These are phyloP conservation scores for Lerista edwardsae DNA, from an alignment of 2,797 vertebrate species.

Conservation along the genomic window DNA sequence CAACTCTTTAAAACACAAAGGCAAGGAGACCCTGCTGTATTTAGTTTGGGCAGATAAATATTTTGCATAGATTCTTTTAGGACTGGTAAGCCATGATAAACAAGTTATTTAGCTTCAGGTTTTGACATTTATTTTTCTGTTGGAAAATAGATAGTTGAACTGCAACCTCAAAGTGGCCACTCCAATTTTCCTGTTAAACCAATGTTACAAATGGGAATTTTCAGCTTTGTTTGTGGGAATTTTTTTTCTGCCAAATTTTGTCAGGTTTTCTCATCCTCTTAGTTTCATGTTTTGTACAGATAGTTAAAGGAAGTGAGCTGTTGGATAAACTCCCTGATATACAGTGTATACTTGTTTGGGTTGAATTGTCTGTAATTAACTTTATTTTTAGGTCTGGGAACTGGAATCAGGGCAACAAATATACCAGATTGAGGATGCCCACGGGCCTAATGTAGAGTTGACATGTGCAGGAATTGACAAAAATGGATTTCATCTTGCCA, in stretches of 20 bases:
- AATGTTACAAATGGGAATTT: neutral
- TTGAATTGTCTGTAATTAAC: neutral
- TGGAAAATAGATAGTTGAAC: neutral
- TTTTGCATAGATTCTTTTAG: neutral
- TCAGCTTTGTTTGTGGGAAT: neutral
- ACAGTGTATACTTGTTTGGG: constrained; percentile 15
- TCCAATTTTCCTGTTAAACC: neutral
- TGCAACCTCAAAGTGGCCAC: neutral
- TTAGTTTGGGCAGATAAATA: constrained; percentile 30
- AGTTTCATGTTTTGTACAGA: neutral
- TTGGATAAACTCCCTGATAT: constrained; percentile 26
- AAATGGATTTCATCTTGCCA: constrained; percentile 71
- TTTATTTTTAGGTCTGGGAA: constrained; percentile 77
- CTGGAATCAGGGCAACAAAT: constrained; percentile 74
- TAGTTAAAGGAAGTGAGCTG: neutral
- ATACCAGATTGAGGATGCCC: constrained; percentile 75
- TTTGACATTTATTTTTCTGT: neutral
- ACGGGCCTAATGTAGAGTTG: constrained; percentile 72
- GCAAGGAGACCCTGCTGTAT: neutral
- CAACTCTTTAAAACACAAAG: constrained; percentile 24
- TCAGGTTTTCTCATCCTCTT: neutral
- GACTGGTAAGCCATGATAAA: constrained; percentile 4
- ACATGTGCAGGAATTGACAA: constrained; percentile 72
- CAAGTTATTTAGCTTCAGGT: constrained; percentile 23
- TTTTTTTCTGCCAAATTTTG: neutral